phyloP scores from a whole-genome alignment of 2,888 invertebrate species.

The Adela reaumurella region DNA sequence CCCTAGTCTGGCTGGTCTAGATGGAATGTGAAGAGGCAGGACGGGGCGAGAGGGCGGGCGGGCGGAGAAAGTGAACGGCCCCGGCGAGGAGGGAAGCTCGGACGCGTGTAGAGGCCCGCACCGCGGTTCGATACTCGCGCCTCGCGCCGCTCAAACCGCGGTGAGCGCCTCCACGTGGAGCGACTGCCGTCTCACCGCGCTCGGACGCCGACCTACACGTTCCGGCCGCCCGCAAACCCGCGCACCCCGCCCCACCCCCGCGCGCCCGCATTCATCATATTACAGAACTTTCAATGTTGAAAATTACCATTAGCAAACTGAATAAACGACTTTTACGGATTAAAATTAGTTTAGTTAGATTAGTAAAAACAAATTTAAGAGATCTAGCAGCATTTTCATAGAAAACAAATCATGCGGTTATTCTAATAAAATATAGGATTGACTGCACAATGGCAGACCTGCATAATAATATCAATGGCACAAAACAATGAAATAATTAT shows the following conservation, averaged over 20 bases:
- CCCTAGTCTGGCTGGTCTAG: conserved; percentile 21
- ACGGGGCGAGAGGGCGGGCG: conserved; percentile 22
- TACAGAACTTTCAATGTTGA: not conserved
- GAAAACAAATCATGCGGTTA: no score
- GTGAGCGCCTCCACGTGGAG: conserved; percentile 51
- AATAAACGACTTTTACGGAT: no score
- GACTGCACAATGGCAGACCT: no score
- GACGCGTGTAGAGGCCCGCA: conserved; percentile 51
- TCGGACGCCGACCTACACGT: conserved; percentile 31
- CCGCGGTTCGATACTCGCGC: conserved; percentile 29
- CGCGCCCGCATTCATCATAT: conserved; percentile 15
- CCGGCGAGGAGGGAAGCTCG: conserved; percentile 5
- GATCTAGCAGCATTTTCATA: no score
- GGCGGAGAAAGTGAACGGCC: conserved; percentile 31
- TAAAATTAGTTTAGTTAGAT: no score
- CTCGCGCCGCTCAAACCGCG: conserved; percentile 25
- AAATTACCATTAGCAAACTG: not conserved
- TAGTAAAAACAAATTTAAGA: no score
- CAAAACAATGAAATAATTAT: no score
- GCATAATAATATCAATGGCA: no score
- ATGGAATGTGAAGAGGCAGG: conserved; percentile 8
- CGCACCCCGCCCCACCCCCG: conserved; percentile 23
- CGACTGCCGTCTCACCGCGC: conserved; percentile 3
- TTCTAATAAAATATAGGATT: no score
- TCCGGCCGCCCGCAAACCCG: not conserved